Evolutionary conservation across 2,113 vertebrate species (phyloP), one percentile per base, ranked within the genome.

Genomic region (Scomber scombrus): DNA sequence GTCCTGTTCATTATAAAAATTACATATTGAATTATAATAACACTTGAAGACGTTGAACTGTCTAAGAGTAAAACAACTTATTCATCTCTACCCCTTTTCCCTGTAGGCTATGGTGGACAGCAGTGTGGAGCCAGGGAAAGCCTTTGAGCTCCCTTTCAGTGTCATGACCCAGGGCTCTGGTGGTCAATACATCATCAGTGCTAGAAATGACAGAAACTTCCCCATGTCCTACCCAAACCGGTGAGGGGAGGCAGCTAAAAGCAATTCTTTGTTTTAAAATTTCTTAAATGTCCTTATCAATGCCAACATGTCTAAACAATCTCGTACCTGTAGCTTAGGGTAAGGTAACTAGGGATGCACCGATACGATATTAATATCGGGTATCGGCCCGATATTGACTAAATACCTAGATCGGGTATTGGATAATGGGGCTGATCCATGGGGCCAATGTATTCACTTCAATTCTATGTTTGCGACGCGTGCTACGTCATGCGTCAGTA

Each of bases 81-180:
- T 14, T 26, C 18, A 26, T 67, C 34, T 43, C 23, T 23, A 40
- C 6, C 4, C 9, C 34, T 40, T 76, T 23, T 68, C 9, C 4
- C n/a, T 71, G 18, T 52, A 95, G 95, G 89, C 89, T 60, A 66
- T 40, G 23, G 88, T 91, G 14, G 79, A 72, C 75, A 90, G 67
- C 46, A 90, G 72, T 75, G n/a, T 89, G 65, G 88, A 92, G 47
- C 95, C 94, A 62, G 95, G 94, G 31, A 18, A 91, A 75, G 0
- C 3, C 9, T 86, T 92, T 43, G 2, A 2, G 0, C 31, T 94
- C 8, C 75, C 89, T 31, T 94, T 93, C 72, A 92, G 72, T 54
- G 82, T 95, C 21, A 82, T 73, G 34, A 94, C 92, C 11, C 49
- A 84, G 18, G 87, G 90, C 43, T 0, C 86, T 4, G 58, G 86